Conservation (phyloP, 2,797 vertebrate genomes). For the Moxostoma hubbsi region DNA sequence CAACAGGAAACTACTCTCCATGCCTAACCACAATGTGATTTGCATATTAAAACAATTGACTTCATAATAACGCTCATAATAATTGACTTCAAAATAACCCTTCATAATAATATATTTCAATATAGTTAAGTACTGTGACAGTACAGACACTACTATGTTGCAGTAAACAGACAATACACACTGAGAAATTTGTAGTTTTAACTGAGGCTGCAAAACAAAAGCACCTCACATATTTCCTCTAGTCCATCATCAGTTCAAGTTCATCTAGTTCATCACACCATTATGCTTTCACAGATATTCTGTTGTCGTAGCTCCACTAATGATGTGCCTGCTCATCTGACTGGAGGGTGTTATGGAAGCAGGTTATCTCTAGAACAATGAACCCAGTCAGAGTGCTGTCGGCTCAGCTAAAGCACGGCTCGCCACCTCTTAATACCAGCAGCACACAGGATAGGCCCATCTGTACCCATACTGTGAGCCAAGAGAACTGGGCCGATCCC, state of each 20-base stretch:
- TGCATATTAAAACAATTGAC: too few relatives aligned
- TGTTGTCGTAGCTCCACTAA: slow-evolving; percentile 33
- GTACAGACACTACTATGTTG: neutral
- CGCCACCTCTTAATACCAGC: slow-evolving; percentile 70
- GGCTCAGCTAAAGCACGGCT: slow-evolving; percentile 75
- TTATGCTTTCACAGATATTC: slow-evolving; percentile 54
- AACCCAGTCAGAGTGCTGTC: slow-evolving; percentile 71
- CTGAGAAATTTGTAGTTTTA: slow-evolving; percentile 13
- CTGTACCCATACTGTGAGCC: slow-evolving; percentile 54
- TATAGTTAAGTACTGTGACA: neutral
- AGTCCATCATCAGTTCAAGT: slow-evolving; percentile 29
- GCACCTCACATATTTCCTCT: slow-evolving; percentile 21
- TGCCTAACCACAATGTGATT: too few relatives aligned
- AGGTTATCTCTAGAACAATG: slow-evolving; percentile 59
- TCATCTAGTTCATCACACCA: slow-evolving; percentile 56
- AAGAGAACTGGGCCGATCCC: slow-evolving; percentile 51
- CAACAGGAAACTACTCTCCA: too few relatives aligned
- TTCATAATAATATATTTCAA: too few relatives aligned
- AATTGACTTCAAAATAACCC: too few relatives aligned
- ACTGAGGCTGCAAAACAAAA: slow-evolving; percentile 18
- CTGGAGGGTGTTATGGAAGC: slow-evolving; percentile 38
- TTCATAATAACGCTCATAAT: too few relatives aligned
- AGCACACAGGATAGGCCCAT: slow-evolving; percentile 49
- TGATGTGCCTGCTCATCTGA: slow-evolving; percentile 27
- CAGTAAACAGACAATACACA: slow-evolving; percentile 10